Evolutionary conservation across 53 echinoderm and acorn worm species (phyloP), one percentile per base, ranked within the genome.

Genomic region (Patiria pectinifera): DNA sequence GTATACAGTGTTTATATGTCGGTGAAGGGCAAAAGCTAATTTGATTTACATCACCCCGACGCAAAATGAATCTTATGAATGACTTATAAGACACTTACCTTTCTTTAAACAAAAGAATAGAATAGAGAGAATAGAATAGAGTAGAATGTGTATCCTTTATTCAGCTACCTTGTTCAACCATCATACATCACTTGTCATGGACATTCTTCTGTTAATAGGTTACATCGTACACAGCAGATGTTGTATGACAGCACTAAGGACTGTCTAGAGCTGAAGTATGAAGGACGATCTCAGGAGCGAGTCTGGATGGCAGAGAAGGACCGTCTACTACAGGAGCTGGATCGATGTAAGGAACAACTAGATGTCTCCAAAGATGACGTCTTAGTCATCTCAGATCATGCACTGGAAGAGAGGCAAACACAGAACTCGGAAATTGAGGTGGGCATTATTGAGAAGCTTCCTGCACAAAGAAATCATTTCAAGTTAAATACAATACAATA

Each of bases 251-350:
- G 96, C 82, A 99, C 99, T 58, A 93, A 95, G 87, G 99, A 99
- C 86, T 99, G 96, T 93, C 82, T 99, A 23, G 96, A 97, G 89
- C 92, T 96, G 82, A 99, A 99, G 86, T 99, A 99, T 71, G 96
- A 99, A 83, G 92, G 95, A 3, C 91, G 99, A 48, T 93, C 96
- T 14, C 86, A 96, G 70, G 99, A 99, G 86, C 93, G 96, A 76
- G 86, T 83, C 19, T 99, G 99, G 99, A 99, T 99, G 97, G 97
- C 93, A 2, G 99, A 99, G 96, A 99, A 99, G 76, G 99, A 99
- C 83, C 80, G 81, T 1, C 91, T 99, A 16, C 95, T 99, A 4
- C 94, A 96, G 74, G 96, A 99, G 49, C 95, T 99, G 43, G 99
- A 99, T 85, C 91, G 89, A 59, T 97, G 97, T 75, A 99, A 95